Conservation (phyloP, 2,113 vertebrate species). For the Cromileptes altivelis region DNA sequence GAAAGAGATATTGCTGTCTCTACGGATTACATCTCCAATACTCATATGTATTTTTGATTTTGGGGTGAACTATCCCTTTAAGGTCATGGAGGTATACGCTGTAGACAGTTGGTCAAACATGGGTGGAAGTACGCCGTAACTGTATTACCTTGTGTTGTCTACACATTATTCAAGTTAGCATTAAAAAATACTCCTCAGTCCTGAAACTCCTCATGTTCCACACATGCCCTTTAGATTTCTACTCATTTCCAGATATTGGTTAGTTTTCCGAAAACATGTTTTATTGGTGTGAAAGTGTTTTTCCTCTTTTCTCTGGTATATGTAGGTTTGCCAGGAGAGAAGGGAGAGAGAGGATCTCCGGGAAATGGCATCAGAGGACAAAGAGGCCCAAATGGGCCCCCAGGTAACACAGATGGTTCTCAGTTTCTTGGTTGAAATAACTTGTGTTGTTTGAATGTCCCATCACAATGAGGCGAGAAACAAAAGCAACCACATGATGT, state of each 20-base stretch:
- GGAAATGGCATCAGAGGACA: constrained; percentile 90
- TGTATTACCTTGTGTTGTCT: neutral
- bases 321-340: constrained; percentile 93
- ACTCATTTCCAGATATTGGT: neutral
- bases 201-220: neutral
- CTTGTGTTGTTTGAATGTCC: neutral
- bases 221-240: neutral
- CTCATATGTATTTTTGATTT: too few relatives aligned
- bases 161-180: neutral
- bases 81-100: neutral
- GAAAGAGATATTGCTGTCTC: too few relatives aligned
- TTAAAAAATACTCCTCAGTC: neutral
- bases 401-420: constrained; percentile 84
- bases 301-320: constrained; percentile 4
- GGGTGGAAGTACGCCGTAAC: neutral
- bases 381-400: constrained; percentile 90
- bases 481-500: neutral
- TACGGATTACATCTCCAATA: too few relatives aligned
- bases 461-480: neutral
- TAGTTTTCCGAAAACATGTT: neutral
- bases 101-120: neutral
- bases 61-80: neutral
- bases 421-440: neutral
- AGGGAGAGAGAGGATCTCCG: constrained; percentile 91
- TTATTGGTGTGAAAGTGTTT: constrained; percentile 2